phyloP scores from a whole-genome alignment of 2,888 invertebrate species.

The Sympetrum striolatum region DNA sequence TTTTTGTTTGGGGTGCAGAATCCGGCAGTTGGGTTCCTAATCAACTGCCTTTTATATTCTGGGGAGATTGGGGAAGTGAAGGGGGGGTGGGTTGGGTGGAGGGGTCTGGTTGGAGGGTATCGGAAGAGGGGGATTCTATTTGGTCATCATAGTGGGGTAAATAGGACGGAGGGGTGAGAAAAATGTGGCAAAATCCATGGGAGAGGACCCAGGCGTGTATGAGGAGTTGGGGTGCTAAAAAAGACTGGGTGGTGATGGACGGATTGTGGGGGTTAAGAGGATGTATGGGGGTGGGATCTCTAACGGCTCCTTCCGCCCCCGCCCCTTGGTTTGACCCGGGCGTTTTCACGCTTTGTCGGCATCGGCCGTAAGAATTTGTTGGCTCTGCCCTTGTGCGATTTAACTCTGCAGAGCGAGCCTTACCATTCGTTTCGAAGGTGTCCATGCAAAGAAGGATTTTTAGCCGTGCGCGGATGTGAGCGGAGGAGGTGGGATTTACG shows the following conservation, averaged over 20 bases:
- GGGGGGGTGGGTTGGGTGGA: neutral
- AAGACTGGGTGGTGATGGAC: conserved; percentile 23
- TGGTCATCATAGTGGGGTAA: neutral
- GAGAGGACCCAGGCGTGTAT: neutral
- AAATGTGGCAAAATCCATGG: neutral
- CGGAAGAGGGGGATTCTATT: neutral
- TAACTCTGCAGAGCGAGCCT: conserved; percentile 10
- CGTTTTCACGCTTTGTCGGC: conserved; percentile 40
- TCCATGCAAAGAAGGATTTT: conserved; percentile 42
- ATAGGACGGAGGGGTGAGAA: neutral
- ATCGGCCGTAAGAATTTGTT: conserved; percentile 32
- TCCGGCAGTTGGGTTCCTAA: conserved; percentile 39
- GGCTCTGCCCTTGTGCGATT: conserved; percentile 9
- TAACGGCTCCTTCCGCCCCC: neutral
- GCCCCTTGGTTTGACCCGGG: neutral
- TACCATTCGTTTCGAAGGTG: conserved; percentile 34
- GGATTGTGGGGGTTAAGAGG: conserved; percentile 30
- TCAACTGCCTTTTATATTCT: conserved; percentile 40
- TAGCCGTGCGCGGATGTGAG: neutral
- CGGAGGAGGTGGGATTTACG: neutral
- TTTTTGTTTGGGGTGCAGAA: conserved; percentile 38
- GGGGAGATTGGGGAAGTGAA: neutral
- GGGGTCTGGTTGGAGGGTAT: neutral
- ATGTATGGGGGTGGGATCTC: conserved; percentile 9
- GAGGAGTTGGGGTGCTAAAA: neutral